Evolutionary conservation across 2,797 vertebrate genomes (phyloP).

Genomic region (Tiaroga cobitis): DNA sequence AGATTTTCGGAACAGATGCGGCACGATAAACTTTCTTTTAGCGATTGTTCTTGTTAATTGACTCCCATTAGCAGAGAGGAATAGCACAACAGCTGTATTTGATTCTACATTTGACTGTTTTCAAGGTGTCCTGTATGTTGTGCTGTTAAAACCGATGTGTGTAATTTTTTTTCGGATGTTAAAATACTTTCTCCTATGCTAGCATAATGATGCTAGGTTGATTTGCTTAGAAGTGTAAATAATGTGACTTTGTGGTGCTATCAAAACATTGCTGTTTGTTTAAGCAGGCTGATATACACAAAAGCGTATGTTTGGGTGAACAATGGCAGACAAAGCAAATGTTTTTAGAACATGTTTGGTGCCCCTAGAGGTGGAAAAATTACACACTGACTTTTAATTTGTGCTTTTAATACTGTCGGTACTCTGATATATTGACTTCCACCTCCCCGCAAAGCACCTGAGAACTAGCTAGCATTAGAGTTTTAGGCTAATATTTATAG

Average conservation of each 20-base stretch:
- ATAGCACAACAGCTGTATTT: slow-evolving; percentile 38
- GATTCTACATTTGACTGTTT: slow-evolving; percentile 29
- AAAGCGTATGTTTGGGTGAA: not conserved
- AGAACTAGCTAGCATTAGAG: slow-evolving; percentile 25
- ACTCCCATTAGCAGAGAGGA: slow-evolving; percentile 41
- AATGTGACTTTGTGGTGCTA: slow-evolving; percentile 36
- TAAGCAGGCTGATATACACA: not conserved
- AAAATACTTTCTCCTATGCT: not conserved
- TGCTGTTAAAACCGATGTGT: slow-evolving; percentile 7
- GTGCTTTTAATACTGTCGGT: not conserved
- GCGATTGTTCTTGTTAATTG: slow-evolving; percentile 37
- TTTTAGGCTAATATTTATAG: slow-evolving; percentile 45
- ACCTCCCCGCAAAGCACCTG: not conserved
- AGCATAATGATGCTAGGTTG: not conserved
- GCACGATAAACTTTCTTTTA: slow-evolving; percentile 28
- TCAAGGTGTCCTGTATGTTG: slow-evolving; percentile 31
- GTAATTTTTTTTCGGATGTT: slow-evolving; percentile 19
- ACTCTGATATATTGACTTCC: not conserved
- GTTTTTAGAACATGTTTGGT: not conserved
- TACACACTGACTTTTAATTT: slow-evolving; percentile 11
- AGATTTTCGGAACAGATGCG: slow-evolving; percentile 22
- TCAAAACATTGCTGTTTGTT: slow-evolving; percentile 37
- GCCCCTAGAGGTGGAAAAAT: not conserved
- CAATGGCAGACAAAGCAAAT: not conserved
- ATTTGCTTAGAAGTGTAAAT: slow-evolving; percentile 23